These are phyloP conservation scores for Lophochroa leadbeateri DNA, from an alignment of 2,113 vertebrate species.

Conservation along the genomic window DNA sequence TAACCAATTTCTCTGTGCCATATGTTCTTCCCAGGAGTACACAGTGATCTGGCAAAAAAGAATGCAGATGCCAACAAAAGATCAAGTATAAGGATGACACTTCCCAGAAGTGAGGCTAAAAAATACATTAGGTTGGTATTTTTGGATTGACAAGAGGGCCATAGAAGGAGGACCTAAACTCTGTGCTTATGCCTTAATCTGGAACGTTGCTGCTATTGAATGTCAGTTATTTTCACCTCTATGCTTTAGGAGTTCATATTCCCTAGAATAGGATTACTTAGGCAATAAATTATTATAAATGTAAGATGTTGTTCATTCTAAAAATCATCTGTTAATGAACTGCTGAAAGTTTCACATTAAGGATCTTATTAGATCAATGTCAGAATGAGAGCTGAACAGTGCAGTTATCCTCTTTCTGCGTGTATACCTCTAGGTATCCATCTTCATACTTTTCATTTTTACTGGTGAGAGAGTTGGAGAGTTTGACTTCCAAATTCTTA, in stretches of 20 bases:
- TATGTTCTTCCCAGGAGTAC: neutral
- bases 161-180: neutral
- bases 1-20: neutral
- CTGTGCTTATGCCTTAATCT: neutral
- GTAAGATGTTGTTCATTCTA: neutral
- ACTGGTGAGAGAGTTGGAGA: neutral
- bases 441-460: neutral
- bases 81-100: neutral
- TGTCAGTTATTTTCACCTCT: neutral
- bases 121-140: neutral
- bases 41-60: neutral
- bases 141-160: neutral
- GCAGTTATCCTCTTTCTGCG: neutral
- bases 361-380: neutral
- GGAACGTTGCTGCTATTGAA: neutral
- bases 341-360: neutral
- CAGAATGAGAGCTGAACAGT: neutral
- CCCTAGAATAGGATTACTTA: neutral
- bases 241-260: neutral
- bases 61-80: neutral
- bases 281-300: neutral
- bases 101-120: neutral
- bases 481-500: neutral
- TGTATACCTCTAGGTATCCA: neutral
- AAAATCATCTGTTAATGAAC: neutral